These are phyloP conservation scores for Oncorhynchus keta DNA, from an alignment of 2,113 vertebrate genomes.

Conservation along the genomic window DNA sequence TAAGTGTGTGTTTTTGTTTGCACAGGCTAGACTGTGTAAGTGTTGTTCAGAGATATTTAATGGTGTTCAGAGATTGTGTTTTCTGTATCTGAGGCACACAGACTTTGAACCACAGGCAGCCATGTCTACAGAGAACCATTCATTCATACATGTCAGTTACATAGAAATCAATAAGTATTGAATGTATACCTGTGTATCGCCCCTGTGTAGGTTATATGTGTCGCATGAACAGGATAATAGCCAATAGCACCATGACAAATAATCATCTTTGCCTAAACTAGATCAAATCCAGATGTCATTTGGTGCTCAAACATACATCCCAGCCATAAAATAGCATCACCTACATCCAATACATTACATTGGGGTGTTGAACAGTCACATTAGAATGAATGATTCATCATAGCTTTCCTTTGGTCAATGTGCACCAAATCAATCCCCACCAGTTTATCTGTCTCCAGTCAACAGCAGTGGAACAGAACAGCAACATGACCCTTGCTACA, in stretches of 20 bases:
- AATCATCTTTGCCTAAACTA: too few relatives aligned
- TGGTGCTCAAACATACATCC: too few relatives aligned
- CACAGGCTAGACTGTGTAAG: conserved; percentile 2
- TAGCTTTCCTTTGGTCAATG: neutral
- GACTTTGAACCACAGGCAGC: conserved; percentile 2
- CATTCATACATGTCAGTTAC: neutral
- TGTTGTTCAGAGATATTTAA: neutral
- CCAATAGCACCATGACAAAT: too few relatives aligned
- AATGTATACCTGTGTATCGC: neutral
- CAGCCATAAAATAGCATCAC: too few relatives aligned
- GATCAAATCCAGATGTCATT: too few relatives aligned
- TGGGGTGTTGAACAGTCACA: too few relatives aligned
- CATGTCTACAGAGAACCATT: neutral
- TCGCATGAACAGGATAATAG: too few relatives aligned
- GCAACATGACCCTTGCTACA: neutral
- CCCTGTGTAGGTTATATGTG: too few relatives aligned
- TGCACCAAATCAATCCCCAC: neutral
- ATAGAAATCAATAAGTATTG: neutral
- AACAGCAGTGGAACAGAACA: neutral
- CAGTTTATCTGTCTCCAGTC: neutral
- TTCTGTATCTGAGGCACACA: neutral
- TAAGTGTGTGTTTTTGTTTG: neutral
- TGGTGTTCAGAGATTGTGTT: neutral
- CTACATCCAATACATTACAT: too few relatives aligned
- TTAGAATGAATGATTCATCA: neutral